These are phyloP conservation scores for Mylabris sibirica DNA, from an alignment of 2,888 invertebrate genomes.

Conservation along the genomic window DNA sequence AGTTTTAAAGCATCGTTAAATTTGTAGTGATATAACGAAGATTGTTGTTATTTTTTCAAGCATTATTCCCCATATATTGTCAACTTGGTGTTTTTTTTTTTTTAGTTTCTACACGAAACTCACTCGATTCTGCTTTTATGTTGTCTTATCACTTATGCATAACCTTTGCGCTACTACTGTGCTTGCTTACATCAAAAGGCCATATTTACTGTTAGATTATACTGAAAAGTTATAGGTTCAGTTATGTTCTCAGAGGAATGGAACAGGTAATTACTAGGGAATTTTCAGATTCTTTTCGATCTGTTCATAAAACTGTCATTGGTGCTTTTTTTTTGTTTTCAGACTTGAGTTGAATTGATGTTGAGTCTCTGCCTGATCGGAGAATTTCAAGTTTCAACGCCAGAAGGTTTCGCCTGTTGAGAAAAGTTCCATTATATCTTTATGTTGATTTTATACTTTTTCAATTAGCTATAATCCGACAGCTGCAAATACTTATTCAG, in stretches of 20 bases:
- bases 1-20: slow-evolving; percentile 1
- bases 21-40: background rate
- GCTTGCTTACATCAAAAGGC: background rate
- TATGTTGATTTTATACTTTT: background rate
- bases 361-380: too few species aligned
- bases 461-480: background rate
- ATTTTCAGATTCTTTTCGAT: background rate
- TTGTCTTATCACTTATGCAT: background rate
- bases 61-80: background rate
- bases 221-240: background rate
- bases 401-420: background rate
- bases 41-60: background rate
- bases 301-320: background rate
- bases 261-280: background rate
- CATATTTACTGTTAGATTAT: background rate
- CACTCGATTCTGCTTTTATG: background rate
- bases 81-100: background rate
- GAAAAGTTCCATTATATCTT: background rate
- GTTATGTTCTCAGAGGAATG: background rate
- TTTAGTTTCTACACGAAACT: background rate
- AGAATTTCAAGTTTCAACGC: too few species aligned
- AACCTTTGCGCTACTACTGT: background rate
- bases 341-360: too few species aligned
- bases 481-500: background rate
- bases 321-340: too few species aligned